Percentiles rank a stretch among this genome's conserved stretches.
Conservation (phyloP, 2,797 vertebrate species). For the Protonibea diacanthus region DNA sequence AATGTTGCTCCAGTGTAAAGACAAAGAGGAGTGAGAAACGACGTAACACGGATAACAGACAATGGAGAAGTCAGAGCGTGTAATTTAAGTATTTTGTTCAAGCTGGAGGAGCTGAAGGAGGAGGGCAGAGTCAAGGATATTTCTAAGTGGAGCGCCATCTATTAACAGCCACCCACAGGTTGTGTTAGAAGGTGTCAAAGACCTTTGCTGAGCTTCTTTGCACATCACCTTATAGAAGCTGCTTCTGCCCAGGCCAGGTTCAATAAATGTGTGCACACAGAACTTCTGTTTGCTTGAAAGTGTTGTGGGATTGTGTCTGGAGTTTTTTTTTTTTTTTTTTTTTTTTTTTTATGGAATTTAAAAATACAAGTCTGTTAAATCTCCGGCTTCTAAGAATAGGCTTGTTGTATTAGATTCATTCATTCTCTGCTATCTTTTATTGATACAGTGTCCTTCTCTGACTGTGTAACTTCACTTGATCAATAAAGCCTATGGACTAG, state of each 20-base stretch:
- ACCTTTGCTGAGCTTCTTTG: conserved; percentile 35
- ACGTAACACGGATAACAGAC: conserved; percentile 8
- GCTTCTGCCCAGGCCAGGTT: conserved; percentile 18
- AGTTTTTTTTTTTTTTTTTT: conserved; percentile 12
- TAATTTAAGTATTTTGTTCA: conserved; percentile 48
- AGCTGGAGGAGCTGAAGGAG: conserved; percentile 39
- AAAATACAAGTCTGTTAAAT: conserved; percentile 9
- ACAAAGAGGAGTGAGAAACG: conserved; percentile 14
- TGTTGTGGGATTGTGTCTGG: conserved; percentile 7
- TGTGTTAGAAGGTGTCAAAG: conserved; percentile 45
- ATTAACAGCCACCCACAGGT: conserved; percentile 63
- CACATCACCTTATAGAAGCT: conserved; percentile 27
- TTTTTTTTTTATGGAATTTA: conserved; percentile 4
- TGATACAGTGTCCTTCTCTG: conserved; percentile 58
- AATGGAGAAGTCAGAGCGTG: conserved; percentile 7
- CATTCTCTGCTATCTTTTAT: conserved; percentile 55
- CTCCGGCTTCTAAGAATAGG: conserved; percentile 26
- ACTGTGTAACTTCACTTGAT: conserved; percentile 55
- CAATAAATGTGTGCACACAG: conserved; percentile 3
- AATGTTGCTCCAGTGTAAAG: conserved; percentile 18
- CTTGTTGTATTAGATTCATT: conserved; percentile 60
- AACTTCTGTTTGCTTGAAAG: conserved; percentile 23
- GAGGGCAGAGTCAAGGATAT: conserved; percentile 63
- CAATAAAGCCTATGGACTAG: conserved; percentile 58
- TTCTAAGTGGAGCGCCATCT: conserved; percentile 57